A percentile compares a stretch with the other conserved stretches of the same genome.
Evolutionary conservation across 1,140 invertebrate genomes (phyloP).

Genomic region (Venturia canescens): DNA sequence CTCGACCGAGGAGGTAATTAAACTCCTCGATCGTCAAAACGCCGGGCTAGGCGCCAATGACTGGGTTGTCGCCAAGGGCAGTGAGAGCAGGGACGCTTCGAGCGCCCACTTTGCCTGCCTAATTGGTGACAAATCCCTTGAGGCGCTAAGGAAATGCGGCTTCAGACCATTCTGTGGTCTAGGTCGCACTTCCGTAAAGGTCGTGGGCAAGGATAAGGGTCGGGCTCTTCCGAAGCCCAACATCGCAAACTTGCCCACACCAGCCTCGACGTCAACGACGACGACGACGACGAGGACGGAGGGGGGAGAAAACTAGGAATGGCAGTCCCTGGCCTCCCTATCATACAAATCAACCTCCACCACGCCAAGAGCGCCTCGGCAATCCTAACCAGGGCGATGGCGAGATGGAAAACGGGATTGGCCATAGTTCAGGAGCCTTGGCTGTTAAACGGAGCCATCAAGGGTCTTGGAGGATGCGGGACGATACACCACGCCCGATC

Average conservation of each 20-base stretch:
- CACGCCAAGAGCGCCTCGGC: no score
- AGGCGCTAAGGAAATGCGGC: neutral
- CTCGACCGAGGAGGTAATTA: neutral
- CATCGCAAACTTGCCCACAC: no score
- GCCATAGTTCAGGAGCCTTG: neutral
- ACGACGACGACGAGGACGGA: neutral
- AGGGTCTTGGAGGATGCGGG: no score
- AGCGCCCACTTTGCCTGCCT: no score
- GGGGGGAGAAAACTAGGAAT: neutral
- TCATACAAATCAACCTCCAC: no score
- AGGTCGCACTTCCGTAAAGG: neutral
- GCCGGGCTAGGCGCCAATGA: neutral
- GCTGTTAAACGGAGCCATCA: no score
- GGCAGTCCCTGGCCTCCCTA: no score
- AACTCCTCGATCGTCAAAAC: neutral
- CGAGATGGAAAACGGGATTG: neutral
- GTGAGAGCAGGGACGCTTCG: neutral
- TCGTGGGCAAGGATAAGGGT: neutral
- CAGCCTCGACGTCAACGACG: neutral
- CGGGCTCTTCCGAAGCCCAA: no score
- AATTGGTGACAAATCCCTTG: neutral
- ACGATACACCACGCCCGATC: neutral
- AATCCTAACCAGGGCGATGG: neutral
- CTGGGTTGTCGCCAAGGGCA: neutral
- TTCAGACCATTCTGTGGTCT: neutral